These are phyloP conservation scores for Tychaedon coryphoeus DNA, from an alignment of 2,113 vertebrate genomes.

Conservation along the genomic window DNA sequence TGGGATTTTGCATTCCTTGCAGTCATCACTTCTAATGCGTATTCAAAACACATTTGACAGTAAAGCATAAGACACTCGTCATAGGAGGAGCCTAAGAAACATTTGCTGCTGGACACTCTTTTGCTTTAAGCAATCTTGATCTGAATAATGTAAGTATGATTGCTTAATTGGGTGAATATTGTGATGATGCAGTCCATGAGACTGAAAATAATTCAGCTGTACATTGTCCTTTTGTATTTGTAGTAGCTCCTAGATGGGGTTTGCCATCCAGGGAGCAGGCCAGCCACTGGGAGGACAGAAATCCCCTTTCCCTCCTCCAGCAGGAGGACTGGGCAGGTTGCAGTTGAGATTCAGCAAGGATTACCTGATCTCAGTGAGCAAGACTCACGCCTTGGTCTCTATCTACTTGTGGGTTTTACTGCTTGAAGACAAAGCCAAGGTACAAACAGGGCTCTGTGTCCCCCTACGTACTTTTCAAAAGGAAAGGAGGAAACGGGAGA, in stretches of 20 bases:
- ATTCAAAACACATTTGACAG: background rate
- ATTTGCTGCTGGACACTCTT: background rate
- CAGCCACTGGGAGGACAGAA: background rate
- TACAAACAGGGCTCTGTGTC: background rate
- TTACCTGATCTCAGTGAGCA: background rate
- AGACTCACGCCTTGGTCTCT: background rate
- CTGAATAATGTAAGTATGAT: background rate
- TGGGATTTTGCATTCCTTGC: background rate
- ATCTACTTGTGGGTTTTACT: background rate
- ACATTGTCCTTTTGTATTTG: background rate
- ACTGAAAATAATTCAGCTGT: background rate
- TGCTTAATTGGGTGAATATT: background rate
- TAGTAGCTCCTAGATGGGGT: background rate
- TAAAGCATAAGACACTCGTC: background rate
- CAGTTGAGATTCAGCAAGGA: fast-evolving
- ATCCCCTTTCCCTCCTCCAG: background rate
- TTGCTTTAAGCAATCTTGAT: background rate
- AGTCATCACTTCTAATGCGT: background rate
- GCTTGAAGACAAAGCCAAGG: background rate
- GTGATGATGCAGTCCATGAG: background rate
- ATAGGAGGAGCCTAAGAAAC: background rate
- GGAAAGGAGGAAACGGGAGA: background rate
- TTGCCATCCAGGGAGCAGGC: background rate
- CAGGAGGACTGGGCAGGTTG: background rate
- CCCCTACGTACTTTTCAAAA: background rate